Evolutionary conservation across 2,113 vertebrate species (phyloP), one percentile per base, ranked within the genome.

Genomic region (Chaetodon trifascialis): DNA sequence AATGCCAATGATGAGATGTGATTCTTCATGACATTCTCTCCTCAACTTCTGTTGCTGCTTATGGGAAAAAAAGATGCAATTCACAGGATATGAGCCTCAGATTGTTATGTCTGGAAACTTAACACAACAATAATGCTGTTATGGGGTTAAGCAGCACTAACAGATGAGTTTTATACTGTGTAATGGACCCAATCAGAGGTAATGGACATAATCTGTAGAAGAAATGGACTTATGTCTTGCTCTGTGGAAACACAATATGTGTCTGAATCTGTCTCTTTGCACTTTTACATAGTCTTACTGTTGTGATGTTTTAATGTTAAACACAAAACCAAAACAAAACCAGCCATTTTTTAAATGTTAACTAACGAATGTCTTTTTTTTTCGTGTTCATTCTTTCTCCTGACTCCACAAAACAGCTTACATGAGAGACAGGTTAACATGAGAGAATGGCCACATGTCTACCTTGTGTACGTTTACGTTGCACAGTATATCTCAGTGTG

Each of bases 201-300:
- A 78, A 86, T 77, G 81, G 78, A 19, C n/a, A n/a, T 12, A 70
- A 64, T 16, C 7, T 72, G 15, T 8, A 25, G 30, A 25, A 80
- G 11, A 70, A 76, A 83, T 68, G 25, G 30, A 30, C 30, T 30
- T 30, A 30, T 34, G 6, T 76, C 34, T 60, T 42, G 4, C 4
- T 36, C 42, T 67, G 65, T 58, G 11, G 25, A 65, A 5, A 67
- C 2, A 54, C 11, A 36, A 1, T 3, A 19, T 69, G 38, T 10
- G 34, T 56, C 15, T 25, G 17, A 30, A 36, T 15, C 3, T 59
- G 11, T 74, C 34, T 80, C 11, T 58, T 36, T 71, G 0, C 11
- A 11, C 7, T 42, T 21, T 63, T 56, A 12, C 34, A 58, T 23
- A 5, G 8, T 21, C 21, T 59, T 52, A 19, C 1, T 65, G 4